A percentile compares a stretch with the other conserved stretches of the same genome.
phyloP scores from a whole-genome alignment of 2,888 invertebrate genomes.

The Buathra laborator region DNA sequence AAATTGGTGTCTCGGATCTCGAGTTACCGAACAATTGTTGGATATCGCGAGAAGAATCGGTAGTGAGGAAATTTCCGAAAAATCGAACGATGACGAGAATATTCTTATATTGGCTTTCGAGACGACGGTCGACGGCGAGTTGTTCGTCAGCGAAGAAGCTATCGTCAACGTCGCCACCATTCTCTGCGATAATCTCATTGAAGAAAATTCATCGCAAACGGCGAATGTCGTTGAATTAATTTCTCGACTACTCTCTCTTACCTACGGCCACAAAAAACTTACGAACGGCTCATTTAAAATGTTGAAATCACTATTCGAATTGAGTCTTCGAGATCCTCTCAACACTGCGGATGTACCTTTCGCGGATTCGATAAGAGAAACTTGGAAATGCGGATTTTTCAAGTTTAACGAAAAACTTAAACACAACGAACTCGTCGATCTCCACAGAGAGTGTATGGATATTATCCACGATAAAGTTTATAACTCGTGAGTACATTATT shows the following conservation, averaged over 20 bases:
- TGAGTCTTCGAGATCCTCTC: slow-evolving; percentile 72
- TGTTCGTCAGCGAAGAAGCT: slow-evolving; percentile 83
- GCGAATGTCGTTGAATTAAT: slow-evolving; percentile 71
- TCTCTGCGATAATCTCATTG: slow-evolving; percentile 77
- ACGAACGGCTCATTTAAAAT: slow-evolving; percentile 74
- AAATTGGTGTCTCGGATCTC: slow-evolving; percentile 85
- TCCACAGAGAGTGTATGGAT: slow-evolving; percentile 80
- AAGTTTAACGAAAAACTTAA: slow-evolving; percentile 73
- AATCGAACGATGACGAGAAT: slow-evolving; percentile 70
- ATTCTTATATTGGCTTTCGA: slow-evolving; percentile 79
- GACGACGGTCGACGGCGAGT: slow-evolving; percentile 80
- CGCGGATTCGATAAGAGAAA: slow-evolving; percentile 69
- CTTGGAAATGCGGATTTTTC: slow-evolving; percentile 77
- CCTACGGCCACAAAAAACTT: slow-evolving; percentile 74
- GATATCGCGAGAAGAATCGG: slow-evolving; percentile 79
- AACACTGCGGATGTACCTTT: slow-evolving; percentile 64
- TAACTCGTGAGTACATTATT: slow-evolving; percentile 71
- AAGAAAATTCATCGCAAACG: slow-evolving; percentile 41
- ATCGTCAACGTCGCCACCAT: slow-evolving; percentile 84
- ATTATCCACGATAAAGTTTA: slow-evolving; percentile 81
- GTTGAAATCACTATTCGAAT: slow-evolving; percentile 77
- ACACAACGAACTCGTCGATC: slow-evolving; percentile 74
- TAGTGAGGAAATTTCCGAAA: slow-evolving; percentile 64
- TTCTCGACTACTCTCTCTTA: slow-evolving; percentile 73
- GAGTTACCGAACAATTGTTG: slow-evolving; percentile 84